These are phyloP conservation scores for Ochropleura leucogaster DNA, from an alignment of 2,888 invertebrate genomes.

Conservation along the genomic window DNA sequence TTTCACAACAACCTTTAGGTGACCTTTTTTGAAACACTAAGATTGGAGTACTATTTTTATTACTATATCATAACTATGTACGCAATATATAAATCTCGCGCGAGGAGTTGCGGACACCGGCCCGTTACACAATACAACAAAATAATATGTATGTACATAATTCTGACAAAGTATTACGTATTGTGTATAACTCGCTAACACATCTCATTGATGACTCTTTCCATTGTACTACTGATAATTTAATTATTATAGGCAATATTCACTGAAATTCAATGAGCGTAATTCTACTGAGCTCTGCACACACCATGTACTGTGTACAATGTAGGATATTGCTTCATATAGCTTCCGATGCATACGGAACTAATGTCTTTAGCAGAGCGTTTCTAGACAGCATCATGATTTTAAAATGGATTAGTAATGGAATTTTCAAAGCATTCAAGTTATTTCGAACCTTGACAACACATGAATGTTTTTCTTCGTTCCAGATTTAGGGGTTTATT, in stretches of 20 bases:
- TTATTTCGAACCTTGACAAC: background rate
- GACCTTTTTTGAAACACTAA: slow-evolving; percentile 25
- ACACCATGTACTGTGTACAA: background rate
- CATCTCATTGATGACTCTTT: background rate
- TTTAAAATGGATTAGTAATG: background rate
- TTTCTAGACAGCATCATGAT: background rate
- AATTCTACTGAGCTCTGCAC: background rate
- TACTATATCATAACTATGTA: background rate
- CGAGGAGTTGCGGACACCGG: no score
- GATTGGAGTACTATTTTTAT: background rate
- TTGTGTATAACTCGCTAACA: background rate
- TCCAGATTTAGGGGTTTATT: background rate
- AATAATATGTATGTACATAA: background rate
- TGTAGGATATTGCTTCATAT: background rate
- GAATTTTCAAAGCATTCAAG: no score
- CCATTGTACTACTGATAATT: background rate
- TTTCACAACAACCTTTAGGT: slow-evolving; percentile 12
- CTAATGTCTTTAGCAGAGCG: background rate
- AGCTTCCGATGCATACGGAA: background rate
- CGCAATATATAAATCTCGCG: no score
- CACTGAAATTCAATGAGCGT: slow-evolving; percentile 5
- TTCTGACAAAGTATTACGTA: background rate
- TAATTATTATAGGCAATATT: background rate
- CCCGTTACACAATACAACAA: no score
- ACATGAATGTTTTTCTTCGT: background rate